phyloP scores from a whole-genome alignment of 37 sponge, comb jelly and placozoan species.

The Corticium candelabrum region DNA sequence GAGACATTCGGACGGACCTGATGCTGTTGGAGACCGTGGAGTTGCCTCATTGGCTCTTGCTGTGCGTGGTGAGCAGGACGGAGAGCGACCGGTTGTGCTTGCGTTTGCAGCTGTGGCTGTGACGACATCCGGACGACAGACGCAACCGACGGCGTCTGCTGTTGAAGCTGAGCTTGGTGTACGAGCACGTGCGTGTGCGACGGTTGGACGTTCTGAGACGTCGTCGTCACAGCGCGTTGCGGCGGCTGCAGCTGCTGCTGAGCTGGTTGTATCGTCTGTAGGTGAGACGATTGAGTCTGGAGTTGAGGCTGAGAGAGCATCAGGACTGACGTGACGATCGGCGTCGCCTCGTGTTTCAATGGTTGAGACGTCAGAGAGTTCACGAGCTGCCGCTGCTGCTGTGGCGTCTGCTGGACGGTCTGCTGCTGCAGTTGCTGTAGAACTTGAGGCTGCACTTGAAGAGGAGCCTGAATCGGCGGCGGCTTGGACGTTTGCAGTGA shows the following conservation, averaged over 20 bases:
- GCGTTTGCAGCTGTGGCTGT: neutral
- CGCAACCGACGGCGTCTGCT: neutral
- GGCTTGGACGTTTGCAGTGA: neutral
- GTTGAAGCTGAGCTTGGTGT: neutral
- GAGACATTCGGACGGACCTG: too few species aligned
- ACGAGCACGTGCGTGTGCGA: neutral
- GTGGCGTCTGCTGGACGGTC: neutral
- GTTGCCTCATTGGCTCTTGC: too few species aligned
- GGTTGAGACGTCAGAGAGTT: neutral
- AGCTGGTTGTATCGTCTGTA: too few species aligned
- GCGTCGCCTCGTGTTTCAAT: neutral
- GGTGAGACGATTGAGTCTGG: neutral
- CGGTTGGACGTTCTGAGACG: neutral
- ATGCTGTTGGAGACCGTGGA: too few species aligned
- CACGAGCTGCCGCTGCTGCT: slow-evolving; percentile 3
- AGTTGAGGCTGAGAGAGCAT: neutral
- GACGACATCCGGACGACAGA: too few species aligned
- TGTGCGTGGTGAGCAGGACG: too few species aligned
- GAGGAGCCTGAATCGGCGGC: neutral
- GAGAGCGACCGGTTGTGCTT: neutral
- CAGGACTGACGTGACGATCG: neutral
- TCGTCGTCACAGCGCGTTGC: neutral
- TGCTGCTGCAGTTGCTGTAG: neutral
- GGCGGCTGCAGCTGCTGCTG: neutral
- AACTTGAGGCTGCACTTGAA: neutral